Base-by-base conservation (phyloP, 2,888 invertebrate species). In the Camptogramma bilineatum region DNA sequence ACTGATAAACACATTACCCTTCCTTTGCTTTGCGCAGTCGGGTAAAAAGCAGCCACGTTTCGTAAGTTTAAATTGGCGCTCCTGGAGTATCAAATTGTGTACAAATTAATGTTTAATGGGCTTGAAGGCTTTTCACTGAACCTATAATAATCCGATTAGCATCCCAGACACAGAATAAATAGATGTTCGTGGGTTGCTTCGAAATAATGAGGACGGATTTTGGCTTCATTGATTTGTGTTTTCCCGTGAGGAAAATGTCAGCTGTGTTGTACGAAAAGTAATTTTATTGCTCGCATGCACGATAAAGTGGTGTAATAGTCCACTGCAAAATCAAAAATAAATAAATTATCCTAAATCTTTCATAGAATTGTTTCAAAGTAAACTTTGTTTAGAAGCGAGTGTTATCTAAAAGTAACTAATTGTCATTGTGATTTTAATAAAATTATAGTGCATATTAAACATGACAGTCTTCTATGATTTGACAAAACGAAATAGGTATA, bases 91-190 rank as follows among this genome's bases (percentile, higher is more conserved):
- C 54, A 59, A 55, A 55, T 55, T 64, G 46, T 46, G 48, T 52
- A 54, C 52, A 64, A 56, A 61, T 61, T 61, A 57, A 61, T 64
- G 60, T 57, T 51, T 62, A 58, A 58, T 62, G 51, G 51, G 34
- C 53, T 54, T 51, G 61, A 65, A 62, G 62, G 61, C 56, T 62
- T 61, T 65, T 62, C 57, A 62, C 61, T 65, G 65, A 65, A 65
- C 57, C 61, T 58, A 53, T 46, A 57, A 53, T 65, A 65, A 65
- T 65, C 51, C 61, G 65, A 65, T 65, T 65, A 58, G 61, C 58
- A 39, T 53, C 56, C 51, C 34, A 19, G 57, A 16, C 48, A 17
- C 19, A 52, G 21, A 50, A 54, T 51, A 51, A 17, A 8, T 48
- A 47, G 9, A 44, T 51, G 50, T 51, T 55, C 0, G n/a, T 39